A percentile compares a stretch with the other conserved stretches of the same genome.
phyloP scores from a whole-genome alignment of 2,113 vertebrate genomes.

The Coptodon rendalli region DNA sequence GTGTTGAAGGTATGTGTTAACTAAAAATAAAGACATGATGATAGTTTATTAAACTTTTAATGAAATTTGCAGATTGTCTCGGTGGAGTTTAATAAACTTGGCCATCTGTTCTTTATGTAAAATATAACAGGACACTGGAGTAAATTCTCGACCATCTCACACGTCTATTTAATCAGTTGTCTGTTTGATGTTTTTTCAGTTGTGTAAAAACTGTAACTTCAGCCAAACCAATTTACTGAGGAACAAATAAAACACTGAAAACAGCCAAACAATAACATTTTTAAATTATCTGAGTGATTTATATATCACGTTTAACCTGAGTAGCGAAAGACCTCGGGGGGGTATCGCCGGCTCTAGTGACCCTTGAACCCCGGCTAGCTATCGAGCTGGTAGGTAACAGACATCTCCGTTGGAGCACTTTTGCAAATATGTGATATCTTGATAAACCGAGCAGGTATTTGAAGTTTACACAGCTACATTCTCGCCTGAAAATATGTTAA shows the following conservation, averaged over 20 bases:
- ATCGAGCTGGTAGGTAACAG: too few species aligned
- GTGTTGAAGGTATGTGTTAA: fast-evolving
- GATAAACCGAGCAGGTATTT: too few species aligned
- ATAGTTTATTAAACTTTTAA: fast-evolving
- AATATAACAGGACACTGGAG: neutral
- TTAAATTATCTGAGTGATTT: neutral
- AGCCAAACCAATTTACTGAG: fast-evolving
- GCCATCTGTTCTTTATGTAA: neutral
- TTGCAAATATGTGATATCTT: too few species aligned
- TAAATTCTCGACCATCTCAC: fast-evolving
- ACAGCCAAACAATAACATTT: neutral
- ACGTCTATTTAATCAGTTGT: neutral
- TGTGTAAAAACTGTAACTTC: fast-evolving
- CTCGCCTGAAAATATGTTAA: too few species aligned
- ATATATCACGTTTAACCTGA: neutral
- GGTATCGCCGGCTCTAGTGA: too few species aligned
- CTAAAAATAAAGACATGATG: neutral
- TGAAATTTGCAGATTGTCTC: fast-evolving
- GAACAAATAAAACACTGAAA: neutral
- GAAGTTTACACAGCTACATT: too few species aligned
- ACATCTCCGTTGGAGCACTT: too few species aligned
- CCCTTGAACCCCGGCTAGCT: too few species aligned
- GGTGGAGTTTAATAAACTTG: neutral
- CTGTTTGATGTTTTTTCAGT: neutral
- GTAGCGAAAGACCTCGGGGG: fast-evolving